Base-by-base conservation (phyloP, 2,797 vertebrate genomes). In the Myripristis murdjan region DNA sequence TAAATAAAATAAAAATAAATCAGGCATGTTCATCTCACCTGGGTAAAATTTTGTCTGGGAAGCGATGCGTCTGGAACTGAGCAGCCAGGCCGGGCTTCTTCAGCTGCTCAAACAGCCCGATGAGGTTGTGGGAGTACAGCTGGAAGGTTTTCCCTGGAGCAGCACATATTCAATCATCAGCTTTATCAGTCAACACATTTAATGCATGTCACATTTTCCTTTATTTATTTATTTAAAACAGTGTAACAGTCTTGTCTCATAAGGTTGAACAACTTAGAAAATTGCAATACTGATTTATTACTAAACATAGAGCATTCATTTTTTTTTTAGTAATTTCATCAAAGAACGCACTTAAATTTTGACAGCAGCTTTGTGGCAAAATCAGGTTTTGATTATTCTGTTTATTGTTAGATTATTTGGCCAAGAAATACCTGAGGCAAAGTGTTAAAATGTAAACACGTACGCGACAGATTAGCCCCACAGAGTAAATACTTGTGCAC, bases 61-160 rank as follows among this genome's bases (percentile, higher is more conserved):
- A 99, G 54, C 97, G 95, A 62, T 99, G 98, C 31, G 97, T 98
- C 86, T 98, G 97, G 68, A 99, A 97, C 67, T 99, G 98, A 80
- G 97, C 96, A 8, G 96, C 97, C 69, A 99, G 92, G 74, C 98
- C 98, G 2, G 97, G 97, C 73, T 98, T 99, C 92, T 93, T 98
- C 85, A 98, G 96, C 95, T 99, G 98, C 92, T 99, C 98, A 80
- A 99, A 99, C 87, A 97, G 95, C 52, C 97, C 98, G 64, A 97
- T 98, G 78, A 99, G 95, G 82, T 99, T 99, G 85, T 99, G 98
- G 73, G 98, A 98, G 84, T 99, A 99, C 55, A 99, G 95, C 85
- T 99, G 98, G 93, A 98, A 97, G 16, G 96, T 96, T 94, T 97
- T 98, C 70, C 98, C 98, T 99, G 75, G 1, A 67, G 75, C n/a